phyloP scores from a whole-genome alignment of 2,113 vertebrate genomes.

The Solea senegalensis region DNA sequence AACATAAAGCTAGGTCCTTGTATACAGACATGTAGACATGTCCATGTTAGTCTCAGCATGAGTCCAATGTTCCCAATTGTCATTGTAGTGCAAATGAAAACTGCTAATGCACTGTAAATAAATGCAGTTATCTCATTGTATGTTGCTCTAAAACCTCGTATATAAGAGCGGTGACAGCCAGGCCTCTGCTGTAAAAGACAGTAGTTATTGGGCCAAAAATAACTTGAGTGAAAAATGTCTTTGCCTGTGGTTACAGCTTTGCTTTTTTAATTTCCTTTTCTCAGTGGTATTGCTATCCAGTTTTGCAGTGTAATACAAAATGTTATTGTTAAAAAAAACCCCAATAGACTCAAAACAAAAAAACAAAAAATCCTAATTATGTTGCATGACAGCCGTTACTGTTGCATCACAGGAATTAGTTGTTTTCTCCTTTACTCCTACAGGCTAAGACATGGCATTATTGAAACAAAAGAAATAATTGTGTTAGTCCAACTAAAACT shows the following conservation, averaged over 20 bases:
- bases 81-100: background rate
- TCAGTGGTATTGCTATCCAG: too few species aligned
- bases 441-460: too few species aligned
- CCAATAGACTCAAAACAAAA: slow-evolving; percentile 22
- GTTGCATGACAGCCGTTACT: slow-evolving; percentile 21
- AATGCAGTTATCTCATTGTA: background rate
- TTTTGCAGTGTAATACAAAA: slow-evolving; percentile 18
- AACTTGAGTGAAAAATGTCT: background rate
- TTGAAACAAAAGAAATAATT: too few species aligned
- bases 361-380: slow-evolving; percentile 25
- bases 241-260: background rate
- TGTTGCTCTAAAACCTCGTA: background rate
- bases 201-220: background rate
- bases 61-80: background rate
- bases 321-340: background rate
- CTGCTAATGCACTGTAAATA: background rate
- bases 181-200: background rate
- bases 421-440: background rate
- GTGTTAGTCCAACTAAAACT: too few species aligned
- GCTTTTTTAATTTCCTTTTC: background rate
- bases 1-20: background rate
- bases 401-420: slow-evolving; percentile 26
- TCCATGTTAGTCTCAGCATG: background rate
- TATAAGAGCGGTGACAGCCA: background rate
- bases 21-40: background rate